Evolutionary conservation across 2,888 invertebrate species (phyloP).

Genomic region (Mellilla xanthometata): DNA sequence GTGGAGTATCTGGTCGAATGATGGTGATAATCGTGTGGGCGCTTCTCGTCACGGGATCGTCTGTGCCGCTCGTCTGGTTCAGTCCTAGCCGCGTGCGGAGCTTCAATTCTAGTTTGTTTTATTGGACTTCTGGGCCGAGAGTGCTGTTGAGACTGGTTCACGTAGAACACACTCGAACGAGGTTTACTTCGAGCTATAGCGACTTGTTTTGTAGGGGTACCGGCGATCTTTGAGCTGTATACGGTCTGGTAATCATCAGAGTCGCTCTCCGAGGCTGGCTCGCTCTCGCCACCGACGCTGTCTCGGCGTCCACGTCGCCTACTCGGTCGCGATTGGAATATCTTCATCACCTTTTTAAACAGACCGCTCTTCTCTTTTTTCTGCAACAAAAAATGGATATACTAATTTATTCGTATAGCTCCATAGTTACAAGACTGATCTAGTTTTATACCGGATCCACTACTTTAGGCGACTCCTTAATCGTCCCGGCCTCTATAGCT

Average conservation of each 20-base stretch:
- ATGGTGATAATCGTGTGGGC: slow-evolving; percentile 40
- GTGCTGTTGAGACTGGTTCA: slow-evolving; percentile 16
- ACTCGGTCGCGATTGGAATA: slow-evolving; percentile 47
- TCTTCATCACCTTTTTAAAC: slow-evolving; percentile 56
- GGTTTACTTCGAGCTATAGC: slow-evolving; percentile 22
- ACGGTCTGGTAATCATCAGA: slow-evolving; percentile 60
- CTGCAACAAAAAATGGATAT: slow-evolving; percentile 21
- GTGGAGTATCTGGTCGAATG: slow-evolving; percentile 28
- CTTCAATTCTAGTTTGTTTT: slow-evolving; percentile 18
- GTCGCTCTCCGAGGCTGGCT: slow-evolving; percentile 39
- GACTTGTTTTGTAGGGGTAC: not conserved
- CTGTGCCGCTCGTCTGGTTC: slow-evolving; percentile 64
- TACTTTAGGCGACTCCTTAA: slow-evolving; percentile 1
- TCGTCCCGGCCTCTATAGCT: not conserved
- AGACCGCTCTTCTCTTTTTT: slow-evolving; percentile 42
- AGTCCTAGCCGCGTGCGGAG: slow-evolving; percentile 28
- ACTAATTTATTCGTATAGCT: not conserved
- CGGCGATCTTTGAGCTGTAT: slow-evolving; percentile 45
- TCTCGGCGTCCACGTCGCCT: slow-evolving; percentile 20
- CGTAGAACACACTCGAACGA: slow-evolving; percentile 42
- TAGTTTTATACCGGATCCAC: slow-evolving; percentile 29
- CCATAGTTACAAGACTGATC: not conserved
- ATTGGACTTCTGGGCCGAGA: slow-evolving; percentile 35
- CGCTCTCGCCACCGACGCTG: slow-evolving; percentile 12
- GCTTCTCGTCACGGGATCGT: slow-evolving; percentile 55